A percentile compares a stretch with the other conserved stretches of the same genome.
Evolutionary conservation across 2,888 invertebrate genomes (phyloP).

Genomic region (Habrosyne pyritoides): DNA sequence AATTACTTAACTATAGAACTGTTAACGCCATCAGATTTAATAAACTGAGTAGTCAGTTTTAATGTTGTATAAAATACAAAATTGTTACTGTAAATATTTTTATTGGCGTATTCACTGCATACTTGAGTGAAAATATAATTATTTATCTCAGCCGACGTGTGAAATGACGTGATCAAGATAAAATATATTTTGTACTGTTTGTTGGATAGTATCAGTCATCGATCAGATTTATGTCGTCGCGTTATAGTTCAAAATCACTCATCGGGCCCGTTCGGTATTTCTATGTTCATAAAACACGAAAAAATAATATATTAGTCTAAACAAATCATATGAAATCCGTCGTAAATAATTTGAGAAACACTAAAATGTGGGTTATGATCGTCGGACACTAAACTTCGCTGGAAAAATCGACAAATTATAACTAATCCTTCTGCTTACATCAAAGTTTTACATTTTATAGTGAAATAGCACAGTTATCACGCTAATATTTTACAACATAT

Average conservation of each 20-base stretch:
- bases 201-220: not conserved
- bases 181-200: not conserved
- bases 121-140: not conserved
- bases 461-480: not conserved
- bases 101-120: not conserved
- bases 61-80: not conserved
- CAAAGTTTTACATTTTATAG: not conserved
- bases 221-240: not conserved
- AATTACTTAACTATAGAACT: too few relatives aligned
- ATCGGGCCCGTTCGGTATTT: not conserved
- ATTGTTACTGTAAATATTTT: not conserved
- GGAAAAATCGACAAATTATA: slow-evolving; percentile 6
- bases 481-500: too few relatives aligned
- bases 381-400: slow-evolving; percentile 7
- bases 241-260: not conserved
- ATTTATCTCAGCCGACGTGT: not conserved
- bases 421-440: slow-evolving; percentile 3
- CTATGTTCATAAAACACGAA: slow-evolving; percentile 10
- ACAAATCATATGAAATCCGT: slow-evolving; percentile 14
- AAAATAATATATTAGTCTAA: slow-evolving; percentile 11
- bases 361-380: slow-evolving; percentile 12
- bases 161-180: slow-evolving; percentile 3
- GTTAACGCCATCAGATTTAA: not conserved
- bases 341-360: slow-evolving; percentile 13
- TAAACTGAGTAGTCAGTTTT: not conserved